Evolutionary conservation across 2,797 vertebrate genomes (phyloP), one percentile per base, ranked within the genome.

Genomic region (Merluccius polli): DNA sequence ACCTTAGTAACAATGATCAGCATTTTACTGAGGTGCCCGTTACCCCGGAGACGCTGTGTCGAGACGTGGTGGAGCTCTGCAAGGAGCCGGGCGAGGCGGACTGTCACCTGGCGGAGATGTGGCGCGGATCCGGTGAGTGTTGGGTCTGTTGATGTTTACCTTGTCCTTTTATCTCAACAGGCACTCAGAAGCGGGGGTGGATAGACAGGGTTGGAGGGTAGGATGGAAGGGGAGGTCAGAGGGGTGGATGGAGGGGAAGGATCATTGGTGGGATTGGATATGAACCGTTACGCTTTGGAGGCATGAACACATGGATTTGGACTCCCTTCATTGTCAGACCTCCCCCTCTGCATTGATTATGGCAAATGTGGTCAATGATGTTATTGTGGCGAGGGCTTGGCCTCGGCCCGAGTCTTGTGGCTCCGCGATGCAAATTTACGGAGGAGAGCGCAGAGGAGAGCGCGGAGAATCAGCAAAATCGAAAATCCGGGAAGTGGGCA

Each of bases 11-110:
- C 92, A 97, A 95, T 5, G 98, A 99, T 89, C 97, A 98, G 89
- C 98, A 99, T 92, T 99, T 98, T 91, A 98, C 96, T 0, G 98
- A 99, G 93, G 98, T 99, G 65, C 98, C 98, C 0, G 93, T 99
- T 76, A 99, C 98, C 16, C 95, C 96, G 0, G 98, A 99, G 77
- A 99, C 98, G 0, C 87, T 95, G 30, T 98, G 98, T 90, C 92
- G 94, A 48, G 98, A 99, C 15, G 95, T 99, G 84, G 93, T 99
- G 89, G 97, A 98, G 74, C 91, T 99, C 82, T 99, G 98, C 91
- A 97, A 98, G 85, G 97, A 99, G 83, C 94, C 98, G 0, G 97
- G 97, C 1, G 97, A 99, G 90, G 91, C 72, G 0, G 96, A 97
- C 70, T 98, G 98, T 86, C 95, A 99, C 80, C 88, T 99, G 85